These are phyloP conservation scores for Litoditis marina DNA, from an alignment of 2,888 invertebrate genomes.

Conservation along the genomic window DNA sequence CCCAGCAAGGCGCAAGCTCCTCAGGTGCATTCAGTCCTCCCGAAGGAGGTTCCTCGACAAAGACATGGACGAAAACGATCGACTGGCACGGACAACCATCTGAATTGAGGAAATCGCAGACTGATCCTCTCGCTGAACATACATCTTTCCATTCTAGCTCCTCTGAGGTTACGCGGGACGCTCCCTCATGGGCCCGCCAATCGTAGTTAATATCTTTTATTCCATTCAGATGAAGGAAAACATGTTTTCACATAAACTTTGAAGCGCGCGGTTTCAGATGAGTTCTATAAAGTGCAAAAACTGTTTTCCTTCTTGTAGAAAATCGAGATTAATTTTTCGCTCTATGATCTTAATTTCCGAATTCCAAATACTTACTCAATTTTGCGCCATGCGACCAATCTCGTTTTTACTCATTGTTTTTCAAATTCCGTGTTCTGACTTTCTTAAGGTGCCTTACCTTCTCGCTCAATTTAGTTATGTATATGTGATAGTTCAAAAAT, in stretches of 20 bases:
- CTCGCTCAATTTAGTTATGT: slow-evolving; percentile 3
- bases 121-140: slow-evolving; percentile 39
- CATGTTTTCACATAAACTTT: no score
- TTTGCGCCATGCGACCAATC: no score
- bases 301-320: not conserved
- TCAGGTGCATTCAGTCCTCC: slow-evolving; percentile 21
- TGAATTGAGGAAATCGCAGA: slow-evolving; percentile 45
- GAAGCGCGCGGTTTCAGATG: no score
- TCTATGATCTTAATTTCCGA: no score
- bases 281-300: no score
- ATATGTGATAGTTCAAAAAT: slow-evolving; percentile 2
- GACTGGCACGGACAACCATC: slow-evolving; percentile 54
- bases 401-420: no score
- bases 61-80: slow-evolving; percentile 48
- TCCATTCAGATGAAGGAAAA: no score
- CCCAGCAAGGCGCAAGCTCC: slow-evolving; percentile 2
- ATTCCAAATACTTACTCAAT: no score
- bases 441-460: not conserved
- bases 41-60: slow-evolving; percentile 10
- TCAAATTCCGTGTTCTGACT: not conserved
- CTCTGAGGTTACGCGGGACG: slow-evolving; percentile 30
- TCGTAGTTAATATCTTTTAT: no score
- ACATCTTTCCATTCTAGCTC: slow-evolving; percentile 27
- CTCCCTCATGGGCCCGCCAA: slow-evolving; percentile 42
- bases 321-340: not conserved